These are phyloP conservation scores for Dermolepida albohirtum DNA, from an alignment of 2,888 invertebrate genomes.

Conservation along the genomic window DNA sequence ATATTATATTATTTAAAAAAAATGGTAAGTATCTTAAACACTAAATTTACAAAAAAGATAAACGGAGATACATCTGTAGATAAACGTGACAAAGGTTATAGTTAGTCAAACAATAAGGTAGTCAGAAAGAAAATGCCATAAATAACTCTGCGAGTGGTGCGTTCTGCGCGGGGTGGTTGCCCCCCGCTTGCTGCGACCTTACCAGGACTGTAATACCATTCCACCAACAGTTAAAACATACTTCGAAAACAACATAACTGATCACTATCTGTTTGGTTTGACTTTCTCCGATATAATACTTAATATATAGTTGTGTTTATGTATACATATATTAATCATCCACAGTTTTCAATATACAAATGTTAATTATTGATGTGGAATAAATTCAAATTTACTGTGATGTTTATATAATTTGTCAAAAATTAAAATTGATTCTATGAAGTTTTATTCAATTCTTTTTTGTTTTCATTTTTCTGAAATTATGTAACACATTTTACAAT, in stretches of 20 bases:
- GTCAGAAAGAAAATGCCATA: conserved; percentile 63
- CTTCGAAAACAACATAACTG: conserved; percentile 59
- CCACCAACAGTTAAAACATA: conserved; percentile 52
- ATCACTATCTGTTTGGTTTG: conserved; percentile 56
- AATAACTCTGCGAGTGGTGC: conserved; percentile 63
- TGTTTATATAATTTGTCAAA: too few species aligned
- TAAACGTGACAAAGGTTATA: conserved; percentile 65
- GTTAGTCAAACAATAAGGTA: conserved; percentile 66
- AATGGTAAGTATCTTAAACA: conserved; percentile 63
- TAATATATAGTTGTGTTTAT: background rate
- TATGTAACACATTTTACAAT: too few species aligned
- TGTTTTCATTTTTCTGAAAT: too few species aligned
- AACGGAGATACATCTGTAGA: conserved; percentile 64
- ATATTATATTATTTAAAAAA: conserved; percentile 48
- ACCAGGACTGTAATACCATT: conserved; percentile 53
- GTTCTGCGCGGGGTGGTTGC: conserved; percentile 53
- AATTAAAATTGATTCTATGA: too few species aligned
- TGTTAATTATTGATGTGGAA: too few species aligned
- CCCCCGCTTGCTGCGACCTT: conserved; percentile 55
- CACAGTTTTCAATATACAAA: too few species aligned
- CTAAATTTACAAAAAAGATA: conserved; percentile 65
- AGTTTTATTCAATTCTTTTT: too few species aligned
- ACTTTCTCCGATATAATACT: conserved; percentile 54
- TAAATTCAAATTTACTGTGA: too few species aligned
- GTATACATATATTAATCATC: too few species aligned